Evolutionary conservation across 2,113 vertebrate genomes (phyloP), one percentile per base, ranked within the genome.

Genomic region (Eudyptes chrysolophus): DNA sequence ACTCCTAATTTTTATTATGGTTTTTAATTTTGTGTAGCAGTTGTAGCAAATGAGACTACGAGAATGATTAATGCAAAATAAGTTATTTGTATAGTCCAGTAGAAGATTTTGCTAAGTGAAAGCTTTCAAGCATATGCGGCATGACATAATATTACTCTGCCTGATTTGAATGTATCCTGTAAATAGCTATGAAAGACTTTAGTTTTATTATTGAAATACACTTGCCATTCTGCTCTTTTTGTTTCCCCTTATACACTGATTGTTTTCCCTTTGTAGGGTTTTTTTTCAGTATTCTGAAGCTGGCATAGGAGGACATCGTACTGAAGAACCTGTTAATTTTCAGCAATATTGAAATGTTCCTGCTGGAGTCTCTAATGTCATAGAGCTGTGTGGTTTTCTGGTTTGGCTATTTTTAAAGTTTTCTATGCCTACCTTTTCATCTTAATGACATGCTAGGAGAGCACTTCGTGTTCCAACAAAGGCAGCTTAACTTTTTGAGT

Each of bases 41-140:
- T 22, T 52, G 25, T 5, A 26, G 20, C 52, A 60, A 13, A 34
- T 8, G 16, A 51, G 57, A 29, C 55, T 29, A 1, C 0, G 0
- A 6, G 13, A 16, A 42, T 1, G 9, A 19, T 7, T 52, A 71
- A 86, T 21, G 27, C 42, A n/a, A 74, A 83, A 7, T 9, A 44
- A 60, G 19, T 8, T 51, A n/a, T 46, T 17, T 12, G 54, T 3
- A 5, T 1, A 6, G 48, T 3, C 25, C 32, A 5, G 24, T 0
- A 21, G 74, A 17, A 62, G 34, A 16, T 26, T 72, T 77, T 24
- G 24, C 32, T 36, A 55, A 25, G 52, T 8, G 16, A 38, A 57
- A 61, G 20, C 19, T 64, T 58, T 38, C 11, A 14, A 8, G 3
- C 15, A 16, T 74, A 14, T 24, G 27, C 27, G 21, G 42, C 36